These are phyloP conservation scores for Lacerta bilineata DNA, from an alignment of 2,797 vertebrate species.

Conservation along the genomic window DNA sequence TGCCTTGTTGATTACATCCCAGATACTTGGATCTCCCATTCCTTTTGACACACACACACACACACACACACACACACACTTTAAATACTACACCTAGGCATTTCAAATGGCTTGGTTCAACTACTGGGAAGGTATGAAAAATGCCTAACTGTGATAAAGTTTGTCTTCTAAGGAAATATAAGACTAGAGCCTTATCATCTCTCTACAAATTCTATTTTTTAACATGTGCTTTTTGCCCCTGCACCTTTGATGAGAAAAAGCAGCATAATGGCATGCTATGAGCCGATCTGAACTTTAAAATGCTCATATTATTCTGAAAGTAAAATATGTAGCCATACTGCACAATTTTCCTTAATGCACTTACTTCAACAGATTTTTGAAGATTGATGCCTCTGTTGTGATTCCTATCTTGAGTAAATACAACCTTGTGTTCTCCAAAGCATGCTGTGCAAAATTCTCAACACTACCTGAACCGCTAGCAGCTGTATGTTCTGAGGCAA, in stretches of 20 bases:
- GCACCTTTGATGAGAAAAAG: background rate
- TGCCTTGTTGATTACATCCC: background rate
- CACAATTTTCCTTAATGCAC: constrained; percentile 24
- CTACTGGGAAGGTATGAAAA: constrained; percentile 25
- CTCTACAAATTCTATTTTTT: constrained; percentile 20
- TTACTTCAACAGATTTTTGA: constrained; percentile 14
- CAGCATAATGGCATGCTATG: background rate
- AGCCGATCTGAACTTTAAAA: constrained; percentile 35
- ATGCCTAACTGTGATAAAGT: constrained; percentile 8
- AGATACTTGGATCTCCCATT: constrained; percentile 4
- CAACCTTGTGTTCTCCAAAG: background rate
- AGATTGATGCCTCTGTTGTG: background rate
- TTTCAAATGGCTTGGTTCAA: constrained; percentile 43
- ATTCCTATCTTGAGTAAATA: constrained; percentile 18
- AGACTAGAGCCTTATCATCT: constrained; percentile 35
- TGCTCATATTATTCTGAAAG: constrained; percentile 14
- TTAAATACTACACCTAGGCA: background rate
- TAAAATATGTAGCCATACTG: constrained; percentile 11
- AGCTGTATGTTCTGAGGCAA: background rate
- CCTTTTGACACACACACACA: background rate
- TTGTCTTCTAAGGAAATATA: constrained; percentile 27
- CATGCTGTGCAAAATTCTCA: rapidly evolving
- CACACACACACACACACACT: background rate
- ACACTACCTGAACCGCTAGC: background rate
- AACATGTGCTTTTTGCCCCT: constrained; percentile 26